Base-by-base conservation (phyloP, 53 echinoderm and acorn worm species). In the Apostichopus leukothele region DNA sequence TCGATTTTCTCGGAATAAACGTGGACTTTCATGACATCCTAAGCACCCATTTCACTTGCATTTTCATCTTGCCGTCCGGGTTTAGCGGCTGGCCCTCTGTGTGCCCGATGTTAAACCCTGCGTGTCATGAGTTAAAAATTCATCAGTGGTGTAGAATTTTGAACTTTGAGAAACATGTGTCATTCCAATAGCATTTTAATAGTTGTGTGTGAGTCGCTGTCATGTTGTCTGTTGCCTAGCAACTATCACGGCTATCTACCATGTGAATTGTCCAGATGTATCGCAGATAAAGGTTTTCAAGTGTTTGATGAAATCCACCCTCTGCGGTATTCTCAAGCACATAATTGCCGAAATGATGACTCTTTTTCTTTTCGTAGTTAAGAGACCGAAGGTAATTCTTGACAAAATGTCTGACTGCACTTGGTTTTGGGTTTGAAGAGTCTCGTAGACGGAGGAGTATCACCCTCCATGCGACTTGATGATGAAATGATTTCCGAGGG, bases 301-400 rank as follows among this genome's bases (percentile, higher is more conserved):
- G 81, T 81, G 81, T 54, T 81, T 81, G 81, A 81, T 81, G 55
- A 81, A 81, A 81, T 81, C 81, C 81, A 81, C 81, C 59, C 59
- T 55, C 81, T 55, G 59, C n/a, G 55, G 55, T 81, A 18, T 81
- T 81, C 81, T 81, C 81, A 81, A 81, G 81, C 55, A 81, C 81
- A 81, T 81, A 54, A 54, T 81, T 54, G 55, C 23, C 20, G 59
- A 81, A 81, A 59, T 21, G 54, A 81, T 81, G 81, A 81, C 60
- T 81, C 55, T 81, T 59, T 22, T 81, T 54, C 12, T 1, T 81
- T 51, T 51, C 2, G 63, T 63, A 13, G 71, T 71, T 18, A 19
- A n/a, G 71, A 71, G 71, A 71, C 20, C 71, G 18, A 18, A 71
- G 20, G 14, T 6, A 71, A 71, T 71, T 71, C 71, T 71, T 71